phyloP scores from a whole-genome alignment of 2,113 vertebrate genomes.

The Ceyx margarethae region DNA sequence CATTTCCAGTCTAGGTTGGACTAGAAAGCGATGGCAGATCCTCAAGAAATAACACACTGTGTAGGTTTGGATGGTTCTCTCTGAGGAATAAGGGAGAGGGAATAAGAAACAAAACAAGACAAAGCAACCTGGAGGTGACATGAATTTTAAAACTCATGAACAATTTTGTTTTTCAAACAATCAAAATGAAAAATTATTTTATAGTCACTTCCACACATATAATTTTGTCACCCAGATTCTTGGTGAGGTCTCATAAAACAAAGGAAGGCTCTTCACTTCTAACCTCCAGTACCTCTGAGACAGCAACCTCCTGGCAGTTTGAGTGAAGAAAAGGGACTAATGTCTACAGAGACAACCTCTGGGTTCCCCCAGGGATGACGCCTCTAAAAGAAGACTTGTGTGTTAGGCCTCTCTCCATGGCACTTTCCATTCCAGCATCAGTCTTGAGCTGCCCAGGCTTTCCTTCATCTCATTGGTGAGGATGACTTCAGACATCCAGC shows the following conservation, averaged over 20 bases:
- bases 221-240: background rate
- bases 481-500: background rate
- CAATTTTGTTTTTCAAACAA: constrained; percentile 37
- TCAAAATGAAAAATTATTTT: background rate
- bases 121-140: constrained; percentile 28
- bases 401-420: background rate
- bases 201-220: background rate
- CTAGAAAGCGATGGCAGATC: constrained; percentile 17
- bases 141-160: constrained; percentile 56
- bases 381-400: background rate
- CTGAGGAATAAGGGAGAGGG: constrained; percentile 25
- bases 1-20: constrained; percentile 1
- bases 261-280: background rate
- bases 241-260: background rate
- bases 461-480: background rate
- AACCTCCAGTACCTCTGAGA: background rate
- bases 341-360: background rate
- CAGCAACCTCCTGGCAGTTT: background rate
- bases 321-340: background rate
- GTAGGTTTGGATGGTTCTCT: constrained; percentile 46
- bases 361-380: background rate
- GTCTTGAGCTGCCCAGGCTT: background rate
- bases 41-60: constrained; percentile 14
- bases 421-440: background rate
- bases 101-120: constrained; percentile 38